Evolutionary conservation across 2,797 vertebrate species (phyloP), one percentile per base, ranked within the genome.

Genomic region (Danio tinwini): DNA sequence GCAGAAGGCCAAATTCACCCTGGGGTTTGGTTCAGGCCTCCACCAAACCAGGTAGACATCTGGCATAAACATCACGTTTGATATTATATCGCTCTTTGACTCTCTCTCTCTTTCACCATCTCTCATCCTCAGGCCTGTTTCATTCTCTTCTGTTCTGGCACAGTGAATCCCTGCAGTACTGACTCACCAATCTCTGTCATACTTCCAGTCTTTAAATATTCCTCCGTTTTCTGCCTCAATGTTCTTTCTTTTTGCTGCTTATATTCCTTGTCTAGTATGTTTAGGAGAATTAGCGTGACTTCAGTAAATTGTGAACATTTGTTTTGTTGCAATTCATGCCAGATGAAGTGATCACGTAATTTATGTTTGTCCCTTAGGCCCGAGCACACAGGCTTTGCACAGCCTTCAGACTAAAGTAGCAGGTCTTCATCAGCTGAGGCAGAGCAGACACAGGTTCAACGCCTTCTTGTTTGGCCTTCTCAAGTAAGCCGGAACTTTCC

Each of bases 21-120:
- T 99, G 97, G 97, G 94, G 95, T 0, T 92, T 99, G 77, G 95
- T 98, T 74, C 96, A 96, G 90, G 96, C 96, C 0, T 97, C 97
- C 0, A 94, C 95, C 65, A 95, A 92, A 84, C 92, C 94, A 91
- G 97, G 98, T 97, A 91, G 19, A 9, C n/a, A 56, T 19, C 5
- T 55, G 42, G 6, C 14, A 11, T 56, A 59, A 49, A 14, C 29
- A 58, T 40, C 0, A 5, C 0, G 17, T 39, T n/a, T 39, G 3
- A 8, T 49, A 29, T 73, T 53, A 73, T 12, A 67, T 21, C 13
- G 29, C 29, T 29, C 29, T 3, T 29, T 50, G 44, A 62, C 6
- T 75, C 13, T 59, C 8, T 56, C 63, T 47, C 8, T 56, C 63
- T 47, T 11, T 14, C 81, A 49, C n/a, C 74, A n/a, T 83, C 29